These are phyloP conservation scores for Pogonocherus hispidulus DNA, from an alignment of 2,888 invertebrate genomes.

Conservation along the genomic window DNA sequence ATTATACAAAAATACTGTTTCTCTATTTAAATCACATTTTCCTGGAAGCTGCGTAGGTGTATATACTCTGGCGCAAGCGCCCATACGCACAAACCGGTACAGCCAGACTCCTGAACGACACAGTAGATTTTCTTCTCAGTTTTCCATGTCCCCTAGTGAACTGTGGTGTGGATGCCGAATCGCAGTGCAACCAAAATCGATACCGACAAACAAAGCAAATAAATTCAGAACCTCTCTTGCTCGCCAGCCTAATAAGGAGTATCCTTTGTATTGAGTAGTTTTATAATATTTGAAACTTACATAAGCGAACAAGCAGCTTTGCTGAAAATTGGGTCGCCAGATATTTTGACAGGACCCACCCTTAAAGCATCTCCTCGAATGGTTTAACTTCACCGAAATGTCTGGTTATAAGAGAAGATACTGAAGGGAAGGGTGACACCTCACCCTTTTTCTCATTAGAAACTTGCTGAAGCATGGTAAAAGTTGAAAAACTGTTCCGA, in stretches of 20 bases:
- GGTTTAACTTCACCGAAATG: slow-evolving; percentile 48
- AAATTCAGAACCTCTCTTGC: not conserved
- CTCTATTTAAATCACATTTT: slow-evolving; percentile 27
- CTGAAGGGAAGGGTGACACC: slow-evolving; percentile 55
- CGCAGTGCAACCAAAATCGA: slow-evolving; percentile 36
- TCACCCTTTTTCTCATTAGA: slow-evolving; percentile 43
- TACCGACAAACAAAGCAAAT: slow-evolving; percentile 17
- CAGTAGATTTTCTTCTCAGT: slow-evolving; percentile 37
- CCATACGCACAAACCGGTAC: slow-evolving; percentile 22
- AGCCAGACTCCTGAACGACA: slow-evolving; percentile 20
- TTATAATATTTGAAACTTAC: not conserved
- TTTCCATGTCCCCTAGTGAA: slow-evolving; percentile 33
- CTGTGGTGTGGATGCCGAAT: slow-evolving; percentile 29
- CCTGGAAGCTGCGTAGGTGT: slow-evolving; percentile 42
- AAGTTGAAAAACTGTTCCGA: slow-evolving; percentile 15
- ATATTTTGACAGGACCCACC: slow-evolving; percentile 41
- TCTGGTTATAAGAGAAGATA: slow-evolving; percentile 66
- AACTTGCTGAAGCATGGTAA: slow-evolving; percentile 34
- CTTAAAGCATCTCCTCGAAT: slow-evolving; percentile 23
- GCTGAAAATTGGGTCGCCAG: slow-evolving; percentile 22
- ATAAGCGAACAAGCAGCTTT: not conserved
- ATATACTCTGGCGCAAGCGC: slow-evolving; percentile 38
- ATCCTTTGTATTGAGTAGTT: not conserved
- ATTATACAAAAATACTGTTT: slow-evolving; percentile 25
- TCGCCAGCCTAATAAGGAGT: not conserved